A percentile compares a stretch with the other conserved stretches of the same genome.
Conservation (phyloP, 2,888 invertebrate species). For the Cerceris rybyensis region DNA sequence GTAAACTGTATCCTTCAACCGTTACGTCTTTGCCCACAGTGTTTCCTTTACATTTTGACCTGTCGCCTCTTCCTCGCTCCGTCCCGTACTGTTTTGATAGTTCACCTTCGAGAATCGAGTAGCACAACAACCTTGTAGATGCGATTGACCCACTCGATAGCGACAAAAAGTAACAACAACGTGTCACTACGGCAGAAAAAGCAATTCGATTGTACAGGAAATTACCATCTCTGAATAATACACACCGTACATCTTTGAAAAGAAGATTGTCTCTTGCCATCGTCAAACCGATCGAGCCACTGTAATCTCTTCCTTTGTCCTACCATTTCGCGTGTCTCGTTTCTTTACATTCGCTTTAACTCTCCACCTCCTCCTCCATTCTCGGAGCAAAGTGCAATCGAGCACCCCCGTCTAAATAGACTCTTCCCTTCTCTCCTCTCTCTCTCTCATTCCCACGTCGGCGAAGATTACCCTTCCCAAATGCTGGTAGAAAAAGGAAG, state of each 20-base stretch:
- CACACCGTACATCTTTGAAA: background rate
- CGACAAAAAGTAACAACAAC: too few species aligned
- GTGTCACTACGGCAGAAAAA: too few species aligned
- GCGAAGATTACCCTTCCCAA: constrained; percentile 10
- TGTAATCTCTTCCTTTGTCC: constrained; percentile 34
- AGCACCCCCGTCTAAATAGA: constrained; percentile 31
- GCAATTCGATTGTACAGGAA: too few species aligned
- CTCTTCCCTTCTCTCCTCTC: constrained; percentile 12
- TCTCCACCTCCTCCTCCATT: constrained; percentile 18
- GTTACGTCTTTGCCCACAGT: too few species aligned
- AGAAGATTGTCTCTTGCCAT: background rate
- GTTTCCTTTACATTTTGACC: constrained; percentile 2
- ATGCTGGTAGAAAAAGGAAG: constrained; percentile 7
- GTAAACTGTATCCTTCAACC: too few species aligned
- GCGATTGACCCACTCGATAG: too few species aligned
- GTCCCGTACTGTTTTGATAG: background rate
- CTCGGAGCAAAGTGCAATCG: constrained; percentile 24
- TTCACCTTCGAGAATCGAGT: background rate
- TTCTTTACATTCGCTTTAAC: constrained; percentile 26
- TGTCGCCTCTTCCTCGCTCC: background rate
- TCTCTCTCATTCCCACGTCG: background rate
- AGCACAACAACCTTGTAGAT: too few species aligned
- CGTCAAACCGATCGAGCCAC: constrained; percentile 9
- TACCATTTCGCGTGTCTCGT: constrained; percentile 9
- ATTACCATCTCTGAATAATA: background rate